These are phyloP conservation scores for Melieria omissa DNA, from an alignment of 2,888 invertebrate genomes.

Conservation along the genomic window DNA sequence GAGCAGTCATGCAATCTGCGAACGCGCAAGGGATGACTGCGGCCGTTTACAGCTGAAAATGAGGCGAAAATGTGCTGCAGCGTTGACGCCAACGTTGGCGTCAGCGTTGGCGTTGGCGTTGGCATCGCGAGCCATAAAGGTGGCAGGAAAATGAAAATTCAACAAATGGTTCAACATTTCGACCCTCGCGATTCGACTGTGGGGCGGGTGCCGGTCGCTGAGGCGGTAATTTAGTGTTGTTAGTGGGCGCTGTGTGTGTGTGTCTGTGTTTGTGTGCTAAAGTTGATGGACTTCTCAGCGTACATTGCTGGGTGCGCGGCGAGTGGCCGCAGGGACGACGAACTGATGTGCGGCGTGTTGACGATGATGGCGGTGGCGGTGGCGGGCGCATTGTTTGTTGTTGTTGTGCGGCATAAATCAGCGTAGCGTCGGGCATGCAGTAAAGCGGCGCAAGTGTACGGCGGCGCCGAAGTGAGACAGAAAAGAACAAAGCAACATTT, in stretches of 20 bases:
- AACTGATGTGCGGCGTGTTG: no score
- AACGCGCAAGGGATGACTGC: no score
- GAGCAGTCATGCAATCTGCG: no score
- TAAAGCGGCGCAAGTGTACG: neutral
- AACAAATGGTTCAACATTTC: slow-evolving; percentile 54
- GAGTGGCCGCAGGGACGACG: no score
- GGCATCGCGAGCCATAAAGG: neutral
- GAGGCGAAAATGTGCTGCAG: slow-evolving; percentile 55
- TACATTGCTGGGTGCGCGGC: no score
- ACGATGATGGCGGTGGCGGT: no score
- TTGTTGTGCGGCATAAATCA: no score
- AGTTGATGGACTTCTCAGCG: neutral
- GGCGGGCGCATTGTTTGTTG: no score
- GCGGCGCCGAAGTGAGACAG: slow-evolving; percentile 30
- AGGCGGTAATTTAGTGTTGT: slow-evolving; percentile 33
- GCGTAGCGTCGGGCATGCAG: no score
- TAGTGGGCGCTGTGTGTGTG: neutral
- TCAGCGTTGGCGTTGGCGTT: neutral
- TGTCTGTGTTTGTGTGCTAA: neutral
- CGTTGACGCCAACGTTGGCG: neutral
- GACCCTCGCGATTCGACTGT: no score
- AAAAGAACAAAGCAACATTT: no score
- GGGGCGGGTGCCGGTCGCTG: slow-evolving; percentile 26
- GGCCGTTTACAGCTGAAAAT: slow-evolving; percentile 47
- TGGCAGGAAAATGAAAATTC: slow-evolving; percentile 45